Evolutionary conservation across 2,888 invertebrate genomes (phyloP), one percentile per base, ranked within the genome.

Genomic region (Eupelmus urozonus): DNA sequence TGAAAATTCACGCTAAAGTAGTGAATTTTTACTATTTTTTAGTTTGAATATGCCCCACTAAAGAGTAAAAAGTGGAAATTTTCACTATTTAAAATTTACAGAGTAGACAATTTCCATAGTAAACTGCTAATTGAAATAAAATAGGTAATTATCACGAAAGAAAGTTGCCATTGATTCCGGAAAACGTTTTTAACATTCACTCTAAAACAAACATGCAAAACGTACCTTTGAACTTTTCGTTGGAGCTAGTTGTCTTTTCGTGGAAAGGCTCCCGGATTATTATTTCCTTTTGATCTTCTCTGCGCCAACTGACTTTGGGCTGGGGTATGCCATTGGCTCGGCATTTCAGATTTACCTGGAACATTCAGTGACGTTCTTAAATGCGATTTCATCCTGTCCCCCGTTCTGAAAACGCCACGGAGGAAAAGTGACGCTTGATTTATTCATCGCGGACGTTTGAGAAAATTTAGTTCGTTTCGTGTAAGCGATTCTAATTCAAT

Each of bases 201-300:
- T n/a, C 0, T 53, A 25, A 66, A n/a, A n/a, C n/a, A n/a, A n/a
- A n/a, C n/a, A n/a, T n/a, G n/a, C n/a, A n/a, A n/a, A n/a, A 49
- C 63, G 82, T 83, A 85, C 87, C 86, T 67, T 84, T 86, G 73
- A 85, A 82, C 81, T 87, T 87, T 82, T 87, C 87, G 83, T 83
- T 86, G 79, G 82, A 83, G 77, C 82, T 82, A 78, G 82, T 79
- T 76, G 82, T 72, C 75, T 83, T 84, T 5, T 81, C 78, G 9
- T 71, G 60, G 78, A 91, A 91, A 57, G 92, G 91, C 85, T 95
- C 94, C 87, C 94, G 94, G 72, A 96, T 91, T 69, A 96, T 93
- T 83, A 97, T 95, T 86, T 96, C 95, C 76, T 92, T 92, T 51
- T 95, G 94, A 88, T 97, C 96, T 90, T 97, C 97, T 70, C 96